Evolutionary conservation across 1,140 invertebrate species (phyloP).

Genomic region (Daktulosphaira vitifoliae): DNA sequence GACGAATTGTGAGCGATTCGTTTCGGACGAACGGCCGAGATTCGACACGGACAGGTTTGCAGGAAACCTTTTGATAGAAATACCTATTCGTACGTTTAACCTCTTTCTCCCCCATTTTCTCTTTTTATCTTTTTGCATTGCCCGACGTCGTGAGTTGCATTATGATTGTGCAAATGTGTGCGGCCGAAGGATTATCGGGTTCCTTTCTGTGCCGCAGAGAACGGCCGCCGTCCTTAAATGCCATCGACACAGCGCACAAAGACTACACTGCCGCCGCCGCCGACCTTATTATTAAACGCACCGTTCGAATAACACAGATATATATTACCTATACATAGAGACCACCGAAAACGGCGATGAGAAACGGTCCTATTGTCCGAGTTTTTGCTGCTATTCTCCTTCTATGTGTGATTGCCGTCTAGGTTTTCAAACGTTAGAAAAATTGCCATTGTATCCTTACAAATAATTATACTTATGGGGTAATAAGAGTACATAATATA

Average conservation of each 20-base stretch:
- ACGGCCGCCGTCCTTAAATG: neutral
- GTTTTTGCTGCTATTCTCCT: constrained; percentile 4
- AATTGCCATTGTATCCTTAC: neutral
- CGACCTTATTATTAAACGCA: neutral
- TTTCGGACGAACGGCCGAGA: constrained; percentile 15
- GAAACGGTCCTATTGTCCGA: constrained; percentile 26
- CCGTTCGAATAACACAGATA: too few relatives aligned
- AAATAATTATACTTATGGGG: neutral
- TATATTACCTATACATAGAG: too few relatives aligned
- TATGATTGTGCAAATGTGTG: constrained; percentile 29
- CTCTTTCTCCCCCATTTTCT: neutral
- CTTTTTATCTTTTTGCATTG: neutral
- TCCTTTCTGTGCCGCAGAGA: neutral
- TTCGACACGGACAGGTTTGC: constrained; percentile 28
- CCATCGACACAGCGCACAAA: neutral
- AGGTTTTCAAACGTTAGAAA: neutral
- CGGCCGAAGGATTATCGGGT: constrained; percentile 22
- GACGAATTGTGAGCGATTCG: constrained; percentile 26
- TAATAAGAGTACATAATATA: neutral
- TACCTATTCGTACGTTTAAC: neutral
- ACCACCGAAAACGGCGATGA: neutral
- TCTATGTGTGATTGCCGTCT: neutral
- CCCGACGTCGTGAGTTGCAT: neutral
- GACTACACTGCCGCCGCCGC: neutral
- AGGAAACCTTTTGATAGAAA: constrained; percentile 21